Conservation (phyloP, 1,140 invertebrate genomes). For the Apolygus lucorum region DNA sequence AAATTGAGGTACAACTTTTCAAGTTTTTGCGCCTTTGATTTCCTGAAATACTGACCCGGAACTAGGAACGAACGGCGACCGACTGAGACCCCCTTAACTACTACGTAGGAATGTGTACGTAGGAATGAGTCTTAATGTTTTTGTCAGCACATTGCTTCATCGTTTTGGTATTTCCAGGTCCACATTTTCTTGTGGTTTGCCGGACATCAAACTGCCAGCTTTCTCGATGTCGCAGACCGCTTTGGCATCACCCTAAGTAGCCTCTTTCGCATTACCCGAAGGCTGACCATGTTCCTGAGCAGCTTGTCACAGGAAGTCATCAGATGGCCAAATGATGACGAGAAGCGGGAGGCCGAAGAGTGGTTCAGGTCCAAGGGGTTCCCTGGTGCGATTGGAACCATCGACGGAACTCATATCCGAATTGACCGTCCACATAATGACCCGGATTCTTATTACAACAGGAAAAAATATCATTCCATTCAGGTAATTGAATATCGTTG, state of each 20-base stretch:
- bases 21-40: no score
- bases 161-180: no score
- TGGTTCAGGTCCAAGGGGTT: slow-evolving; percentile 24
- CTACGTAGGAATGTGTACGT: no score
- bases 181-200: slow-evolving; percentile 36
- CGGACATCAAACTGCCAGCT: slow-evolving; percentile 35
- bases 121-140: no score
- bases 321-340: slow-evolving; percentile 25
- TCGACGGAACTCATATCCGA: slow-evolving; percentile 33
- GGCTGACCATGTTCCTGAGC: slow-evolving; percentile 6
- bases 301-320: slow-evolving; percentile 17
- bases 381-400: slow-evolving; percentile 34
- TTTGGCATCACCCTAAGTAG: slow-evolving; percentile 35
- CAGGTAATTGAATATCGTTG: no score
- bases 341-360: slow-evolving; percentile 22
- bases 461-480: slow-evolving; percentile 33
- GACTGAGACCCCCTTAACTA: no score
- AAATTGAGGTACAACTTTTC: no score
- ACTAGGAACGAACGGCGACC: no score
- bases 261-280: slow-evolving; percentile 33
- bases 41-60: no score
- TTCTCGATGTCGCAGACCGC: slow-evolving; percentile 35
- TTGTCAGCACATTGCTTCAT: no score
- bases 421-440: slow-evolving; percentile 32
- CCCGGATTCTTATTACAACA: slow-evolving; percentile 31